Conservation (phyloP, 1,140 invertebrate species). For the Zelostemma sp. region DNA sequence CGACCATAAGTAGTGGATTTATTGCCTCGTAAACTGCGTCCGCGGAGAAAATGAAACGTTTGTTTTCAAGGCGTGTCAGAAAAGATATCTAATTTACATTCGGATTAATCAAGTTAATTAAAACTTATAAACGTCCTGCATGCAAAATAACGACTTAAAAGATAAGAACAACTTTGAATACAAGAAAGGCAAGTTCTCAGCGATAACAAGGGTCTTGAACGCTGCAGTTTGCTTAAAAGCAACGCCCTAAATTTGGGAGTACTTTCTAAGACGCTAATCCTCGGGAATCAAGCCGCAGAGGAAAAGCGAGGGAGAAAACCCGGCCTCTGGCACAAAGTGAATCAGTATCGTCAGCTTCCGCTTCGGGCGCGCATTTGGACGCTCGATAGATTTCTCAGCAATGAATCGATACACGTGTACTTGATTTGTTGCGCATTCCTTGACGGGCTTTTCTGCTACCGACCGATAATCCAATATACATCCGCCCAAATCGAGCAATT, state of each 20-base stretch:
- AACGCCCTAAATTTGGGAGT: conserved; percentile 35
- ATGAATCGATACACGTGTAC: conserved; percentile 8
- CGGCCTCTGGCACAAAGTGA: conserved; percentile 21
- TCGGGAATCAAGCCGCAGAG: conserved; percentile 43
- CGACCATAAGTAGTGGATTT: not conserved
- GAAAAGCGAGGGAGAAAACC: conserved; percentile 26
- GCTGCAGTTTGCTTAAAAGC: conserved; percentile 33
- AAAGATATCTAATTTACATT: no score
- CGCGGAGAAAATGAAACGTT: no score
- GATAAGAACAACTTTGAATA: no score
- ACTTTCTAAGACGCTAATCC: conserved; percentile 45
- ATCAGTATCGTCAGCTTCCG: conserved; percentile 7
- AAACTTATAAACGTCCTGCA: no score
- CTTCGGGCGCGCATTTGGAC: not conserved
- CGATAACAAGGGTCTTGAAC: no score
- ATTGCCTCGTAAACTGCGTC: no score
- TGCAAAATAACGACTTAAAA: no score
- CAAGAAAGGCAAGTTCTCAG: no score
- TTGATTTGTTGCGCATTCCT: conserved; percentile 8
- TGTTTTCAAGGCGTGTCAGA: no score
- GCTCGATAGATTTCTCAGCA: not conserved
- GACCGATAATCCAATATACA: conserved; percentile 1
- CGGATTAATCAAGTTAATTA: no score
- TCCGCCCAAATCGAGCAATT: conserved; percentile 7
- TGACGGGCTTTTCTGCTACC: not conserved